phyloP scores from a whole-genome alignment of 2,113 vertebrate species.

The Ibidorhyncha struthersii region DNA sequence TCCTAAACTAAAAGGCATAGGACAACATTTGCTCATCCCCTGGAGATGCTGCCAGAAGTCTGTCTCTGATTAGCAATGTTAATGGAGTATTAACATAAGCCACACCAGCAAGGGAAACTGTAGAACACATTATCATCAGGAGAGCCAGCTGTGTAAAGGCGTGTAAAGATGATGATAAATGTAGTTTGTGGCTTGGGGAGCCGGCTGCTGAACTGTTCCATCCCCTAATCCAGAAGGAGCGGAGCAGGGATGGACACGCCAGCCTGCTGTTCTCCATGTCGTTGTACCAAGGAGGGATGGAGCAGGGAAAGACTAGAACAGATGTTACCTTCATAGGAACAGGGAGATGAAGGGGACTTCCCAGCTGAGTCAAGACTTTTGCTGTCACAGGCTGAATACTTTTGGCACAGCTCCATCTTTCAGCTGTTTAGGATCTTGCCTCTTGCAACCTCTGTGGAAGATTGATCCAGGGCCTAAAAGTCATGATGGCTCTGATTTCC shows the following conservation, averaged over 20 bases:
- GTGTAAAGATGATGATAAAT: constrained; percentile 60
- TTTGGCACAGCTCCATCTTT: neutral
- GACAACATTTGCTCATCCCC: constrained; percentile 65
- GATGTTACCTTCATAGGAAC: neutral
- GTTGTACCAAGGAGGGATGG: neutral
- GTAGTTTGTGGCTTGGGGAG: constrained; percentile 21
- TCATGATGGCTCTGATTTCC: neutral
- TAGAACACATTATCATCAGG: constrained; percentile 65
- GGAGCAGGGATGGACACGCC: neutral
- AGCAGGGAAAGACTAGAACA: neutral
- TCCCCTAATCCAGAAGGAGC: neutral
- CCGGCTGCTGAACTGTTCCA: constrained; percentile 4
- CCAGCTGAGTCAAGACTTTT: neutral
- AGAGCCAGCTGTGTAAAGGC: constrained; percentile 63
- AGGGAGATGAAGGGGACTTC: neutral
- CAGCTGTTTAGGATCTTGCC: neutral
- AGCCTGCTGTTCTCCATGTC: neutral
- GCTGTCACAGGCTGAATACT: neutral
- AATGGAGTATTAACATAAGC: constrained; percentile 68
- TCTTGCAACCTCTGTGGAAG: neutral
- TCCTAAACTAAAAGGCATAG: constrained; percentile 60
- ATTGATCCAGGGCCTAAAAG: neutral
- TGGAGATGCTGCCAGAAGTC: constrained; percentile 66
- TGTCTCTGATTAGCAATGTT: constrained; percentile 69
- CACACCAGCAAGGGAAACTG: constrained; percentile 63